These are phyloP conservation scores for Hystrix brachyura DNA, from an alignment of 2,113 vertebrate species.

Conservation along the genomic window DNA sequence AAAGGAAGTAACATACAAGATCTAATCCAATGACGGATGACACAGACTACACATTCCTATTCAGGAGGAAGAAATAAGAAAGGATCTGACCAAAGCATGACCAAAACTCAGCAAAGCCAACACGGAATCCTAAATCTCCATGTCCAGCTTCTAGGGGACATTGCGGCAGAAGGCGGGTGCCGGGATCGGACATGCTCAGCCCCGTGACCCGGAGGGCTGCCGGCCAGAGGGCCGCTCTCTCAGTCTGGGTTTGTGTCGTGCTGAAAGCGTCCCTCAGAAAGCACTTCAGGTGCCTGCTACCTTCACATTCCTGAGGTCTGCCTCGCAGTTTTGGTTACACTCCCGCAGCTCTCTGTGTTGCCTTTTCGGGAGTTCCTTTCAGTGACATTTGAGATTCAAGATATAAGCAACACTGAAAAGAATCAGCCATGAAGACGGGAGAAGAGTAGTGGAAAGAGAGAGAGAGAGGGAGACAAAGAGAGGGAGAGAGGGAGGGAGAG, in stretches of 20 bases:
- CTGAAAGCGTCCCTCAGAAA: background rate
- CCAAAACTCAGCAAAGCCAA: background rate
- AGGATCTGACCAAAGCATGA: background rate
- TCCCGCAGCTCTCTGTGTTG: no score
- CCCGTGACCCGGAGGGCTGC: no score
- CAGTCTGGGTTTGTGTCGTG: background rate
- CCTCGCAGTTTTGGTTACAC: no score
- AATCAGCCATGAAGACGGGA: no score
- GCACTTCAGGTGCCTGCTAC: background rate
- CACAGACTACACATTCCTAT: background rate
- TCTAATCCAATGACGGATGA: background rate
- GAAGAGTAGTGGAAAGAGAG: background rate
- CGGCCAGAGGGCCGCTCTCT: background rate
- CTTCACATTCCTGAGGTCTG: background rate
- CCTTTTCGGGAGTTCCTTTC: background rate
- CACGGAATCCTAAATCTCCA: background rate
- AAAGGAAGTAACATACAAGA: background rate
- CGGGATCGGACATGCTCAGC: accelerated
- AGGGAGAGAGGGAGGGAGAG: background rate
- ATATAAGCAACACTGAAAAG: background rate
- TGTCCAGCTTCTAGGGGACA: no score
- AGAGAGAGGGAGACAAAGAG: no score
- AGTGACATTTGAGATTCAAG: background rate
- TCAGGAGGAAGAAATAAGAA: background rate
- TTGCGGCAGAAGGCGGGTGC: background rate